Percentiles rank a stretch among this genome's conserved stretches.
phyloP scores from a whole-genome alignment of 2,888 invertebrate species.

The Gibbula magus region DNA sequence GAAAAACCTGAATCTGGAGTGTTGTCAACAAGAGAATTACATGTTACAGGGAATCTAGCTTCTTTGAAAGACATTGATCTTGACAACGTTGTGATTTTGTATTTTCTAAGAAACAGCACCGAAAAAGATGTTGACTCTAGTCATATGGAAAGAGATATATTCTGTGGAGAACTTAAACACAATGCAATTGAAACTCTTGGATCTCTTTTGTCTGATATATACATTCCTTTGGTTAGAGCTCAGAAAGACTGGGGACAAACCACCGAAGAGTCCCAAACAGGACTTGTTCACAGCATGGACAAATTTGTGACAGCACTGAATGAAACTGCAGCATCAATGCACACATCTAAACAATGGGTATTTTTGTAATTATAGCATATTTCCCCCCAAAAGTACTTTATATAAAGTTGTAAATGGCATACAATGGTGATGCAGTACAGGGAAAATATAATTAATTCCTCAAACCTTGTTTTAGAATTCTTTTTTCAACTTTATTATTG shows the following conservation, averaged over 20 bases:
- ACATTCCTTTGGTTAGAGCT: slow-evolving; percentile 70
- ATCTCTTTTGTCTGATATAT: slow-evolving; percentile 71
- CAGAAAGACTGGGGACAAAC: slow-evolving; percentile 74
- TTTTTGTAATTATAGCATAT: background rate
- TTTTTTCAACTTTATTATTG: too few relatives aligned
- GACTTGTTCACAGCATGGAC: slow-evolving; percentile 70
- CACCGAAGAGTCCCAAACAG: slow-evolving; percentile 66
- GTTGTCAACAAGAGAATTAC: slow-evolving; percentile 63
- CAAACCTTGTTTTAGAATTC: too few relatives aligned
- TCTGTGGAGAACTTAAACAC: slow-evolving; percentile 74
- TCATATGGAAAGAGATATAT: slow-evolving; percentile 72
- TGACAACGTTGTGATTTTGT: slow-evolving; percentile 69
- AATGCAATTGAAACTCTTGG: slow-evolving; percentile 70
- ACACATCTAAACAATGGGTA: slow-evolving; percentile 71
- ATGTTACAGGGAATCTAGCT: slow-evolving; percentile 69
- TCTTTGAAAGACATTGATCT: slow-evolving; percentile 68
- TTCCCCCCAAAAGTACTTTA: too few relatives aligned
- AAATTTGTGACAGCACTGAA: slow-evolving; percentile 68
- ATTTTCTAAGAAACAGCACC: slow-evolving; percentile 69
- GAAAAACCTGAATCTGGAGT: slow-evolving; percentile 65
- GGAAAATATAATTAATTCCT: too few relatives aligned
- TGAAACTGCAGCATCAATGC: slow-evolving; percentile 69
- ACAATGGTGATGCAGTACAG: too few relatives aligned
- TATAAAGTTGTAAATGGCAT: too few relatives aligned
- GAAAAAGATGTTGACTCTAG: slow-evolving; percentile 71